Base-by-base conservation (phyloP, 1,140 invertebrate genomes). In the Amyelois transitella region DNA sequence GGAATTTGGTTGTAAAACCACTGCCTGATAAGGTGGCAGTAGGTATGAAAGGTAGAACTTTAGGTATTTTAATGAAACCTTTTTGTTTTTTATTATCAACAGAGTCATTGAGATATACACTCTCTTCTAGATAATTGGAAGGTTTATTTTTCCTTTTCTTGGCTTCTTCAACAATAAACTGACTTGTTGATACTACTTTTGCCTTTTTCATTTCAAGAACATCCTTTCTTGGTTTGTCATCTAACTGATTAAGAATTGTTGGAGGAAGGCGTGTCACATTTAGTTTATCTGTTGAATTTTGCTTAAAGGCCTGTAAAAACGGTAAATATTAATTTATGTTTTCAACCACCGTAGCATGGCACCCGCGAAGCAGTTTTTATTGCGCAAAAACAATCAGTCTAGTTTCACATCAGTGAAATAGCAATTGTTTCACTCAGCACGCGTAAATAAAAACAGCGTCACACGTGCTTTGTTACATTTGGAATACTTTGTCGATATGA, bases 91-190 rank as follows among this genome's bases (percentile, higher is more conserved):
- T 75, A 2, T 14, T 19, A 17, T 62, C 43, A 19, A 47, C 49
- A 2, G 59, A 44, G 14, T 81, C 72, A 58, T 82, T 75, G 12
- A 86, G 14, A 62, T 79, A 85, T 52, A 87, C 59, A 62, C 80
- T 87, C 52, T 87, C 75, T 76, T 87, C 83, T 22, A 87, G 60
- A 64, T 77, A 87, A 20, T 75, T 75, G 20, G 83, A 87, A 14
- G 83, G 84, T 59, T 84, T 87, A 44, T 63, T 79, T 53, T 57
- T 77, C 7, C 54, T 61, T 32, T 63, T 66, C 28, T 51, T 74
- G 1, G 61, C 56, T 58, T 82, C 69, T 76, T 80, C 70, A 14
- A 87, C 75, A 44, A 64, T 24, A 61, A 87, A 87, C 18, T 69
- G 50, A 25, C 69, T 66, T 18, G 84, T 87, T 7, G 84, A 73